Evolutionary conservation across 2,888 invertebrate genomes (phyloP), one percentile per base, ranked within the genome.

Genomic region (Agapostemon virescens): DNA sequence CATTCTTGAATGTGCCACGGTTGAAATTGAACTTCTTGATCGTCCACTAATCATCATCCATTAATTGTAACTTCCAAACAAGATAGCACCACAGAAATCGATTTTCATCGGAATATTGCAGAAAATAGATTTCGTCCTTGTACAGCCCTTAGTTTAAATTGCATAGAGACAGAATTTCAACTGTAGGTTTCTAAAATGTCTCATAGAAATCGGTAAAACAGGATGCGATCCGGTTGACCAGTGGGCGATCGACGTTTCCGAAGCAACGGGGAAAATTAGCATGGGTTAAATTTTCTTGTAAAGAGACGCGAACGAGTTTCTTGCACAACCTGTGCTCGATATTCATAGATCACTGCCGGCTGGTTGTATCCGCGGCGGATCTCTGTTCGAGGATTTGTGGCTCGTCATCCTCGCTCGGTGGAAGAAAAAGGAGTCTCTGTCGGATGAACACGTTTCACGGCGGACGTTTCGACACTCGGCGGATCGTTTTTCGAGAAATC

Each of bases 401-500:
- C 40, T 52, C 73, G 73, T 68, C 73, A 73, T 49, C 61, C 33
- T 17, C 0, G 63, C 52, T 30, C 15, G n/a, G 20, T 0, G 36
- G 36, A n/a, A n/a, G 66, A 23, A 30, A 67, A 38, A 23, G 40
- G 40, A 61, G 15, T 45, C 11, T 49, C n/a, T 13, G 20, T 40
- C 15, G 55, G 61, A 75, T 69, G 45, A 75, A 72, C 68, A 76
- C 40, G 55, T 71, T 67, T n/a, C 33, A 6, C 55, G 55, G n/a
- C 40, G 15, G 69, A 63, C 45, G 68, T 68, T 68, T 55, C 71
- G 76, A 45, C 61, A 71, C 30, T 15, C 42, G 23, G n/a, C 7
- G 33, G 30, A 40, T 20, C 55, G 61, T 70, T 70, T 70, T 70
- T 70, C 30, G 55, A 55, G 70, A 42, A 61, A 76, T 66, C 52